phyloP scores from a whole-genome alignment of 2,888 invertebrate species.

The Atrina japonica region DNA sequence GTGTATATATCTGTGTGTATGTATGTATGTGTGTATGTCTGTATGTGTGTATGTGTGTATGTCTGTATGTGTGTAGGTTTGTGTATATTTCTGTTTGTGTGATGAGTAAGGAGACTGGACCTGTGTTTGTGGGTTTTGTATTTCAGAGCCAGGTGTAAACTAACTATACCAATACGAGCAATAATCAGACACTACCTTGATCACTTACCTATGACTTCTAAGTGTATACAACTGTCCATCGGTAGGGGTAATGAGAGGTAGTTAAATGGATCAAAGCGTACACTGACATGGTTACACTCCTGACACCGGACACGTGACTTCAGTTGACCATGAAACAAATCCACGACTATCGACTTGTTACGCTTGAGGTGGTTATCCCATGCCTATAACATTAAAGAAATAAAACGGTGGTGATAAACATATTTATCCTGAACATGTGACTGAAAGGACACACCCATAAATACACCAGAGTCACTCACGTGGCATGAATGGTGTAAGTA shows the following conservation, averaged over 20 bases:
- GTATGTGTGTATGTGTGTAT: too few relatives aligned
- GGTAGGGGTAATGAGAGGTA: slow-evolving; percentile 93
- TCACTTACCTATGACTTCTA: slow-evolving; percentile 89
- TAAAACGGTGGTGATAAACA: too few relatives aligned
- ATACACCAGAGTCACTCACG: background rate
- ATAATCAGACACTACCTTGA: slow-evolving; percentile 57
- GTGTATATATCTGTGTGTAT: too few relatives aligned
- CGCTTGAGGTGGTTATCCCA: slow-evolving; percentile 91
- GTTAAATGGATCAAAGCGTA: slow-evolving; percentile 95
- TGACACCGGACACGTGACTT: slow-evolving; percentile 93
- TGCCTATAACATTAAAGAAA: slow-evolving; percentile 82
- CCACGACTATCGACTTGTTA: slow-evolving; percentile 93
- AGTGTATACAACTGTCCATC: slow-evolving; percentile 91
- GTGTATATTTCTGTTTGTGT: too few relatives aligned
- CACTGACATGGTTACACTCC: slow-evolving; percentile 91
- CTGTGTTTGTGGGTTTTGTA: too few relatives aligned
- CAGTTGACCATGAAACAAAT: slow-evolving; percentile 94
- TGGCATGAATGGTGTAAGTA: too few relatives aligned
- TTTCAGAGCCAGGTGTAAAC: too few relatives aligned
- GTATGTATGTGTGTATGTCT: too few relatives aligned
- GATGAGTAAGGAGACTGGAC: too few relatives aligned
- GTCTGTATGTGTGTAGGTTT: too few relatives aligned
- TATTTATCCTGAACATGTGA: background rate
- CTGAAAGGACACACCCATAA: background rate
- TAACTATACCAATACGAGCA: too few relatives aligned